Percentiles rank a stretch among this genome's conserved stretches.
Evolutionary conservation across 2,797 vertebrate genomes (phyloP).

Genomic region (Hydrophis major): DNA sequence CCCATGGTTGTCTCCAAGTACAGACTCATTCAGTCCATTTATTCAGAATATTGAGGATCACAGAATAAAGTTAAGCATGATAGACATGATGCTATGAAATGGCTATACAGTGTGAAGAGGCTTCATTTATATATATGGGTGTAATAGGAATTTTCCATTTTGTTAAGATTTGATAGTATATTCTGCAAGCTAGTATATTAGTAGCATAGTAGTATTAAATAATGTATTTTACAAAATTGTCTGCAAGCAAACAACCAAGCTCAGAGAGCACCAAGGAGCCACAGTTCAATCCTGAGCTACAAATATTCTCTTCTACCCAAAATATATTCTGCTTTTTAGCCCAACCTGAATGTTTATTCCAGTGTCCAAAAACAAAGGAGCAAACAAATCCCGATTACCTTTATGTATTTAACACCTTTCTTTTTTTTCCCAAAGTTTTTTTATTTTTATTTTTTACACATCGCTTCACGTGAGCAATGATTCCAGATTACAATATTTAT

Average conservation of each 20-base stretch:
- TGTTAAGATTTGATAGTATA: neutral
- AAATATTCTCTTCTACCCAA: neutral
- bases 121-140: neutral
- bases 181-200: neutral
- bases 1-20: neutral
- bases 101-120: neutral
- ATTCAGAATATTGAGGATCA: conserved; percentile 35
- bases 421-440: too few relatives aligned
- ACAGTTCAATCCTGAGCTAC: neutral
- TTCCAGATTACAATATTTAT: too few relatives aligned
- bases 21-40: neutral
- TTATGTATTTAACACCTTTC: neutral
- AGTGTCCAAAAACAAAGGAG: conserved; percentile 13
- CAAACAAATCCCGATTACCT: neutral
- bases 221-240: neutral
- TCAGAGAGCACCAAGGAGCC: neutral
- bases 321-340: neutral
- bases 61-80: conserved; percentile 40
- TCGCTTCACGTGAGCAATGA: too few relatives aligned
- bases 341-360: neutral
- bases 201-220: neutral
- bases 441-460: too few relatives aligned
- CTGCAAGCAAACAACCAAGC: neutral
- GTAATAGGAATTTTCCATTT: neutral
- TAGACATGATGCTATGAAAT: conserved; percentile 46